phyloP scores from a whole-genome alignment of 1,140 invertebrate genomes.

The Drosophila parabipectinata region DNA sequence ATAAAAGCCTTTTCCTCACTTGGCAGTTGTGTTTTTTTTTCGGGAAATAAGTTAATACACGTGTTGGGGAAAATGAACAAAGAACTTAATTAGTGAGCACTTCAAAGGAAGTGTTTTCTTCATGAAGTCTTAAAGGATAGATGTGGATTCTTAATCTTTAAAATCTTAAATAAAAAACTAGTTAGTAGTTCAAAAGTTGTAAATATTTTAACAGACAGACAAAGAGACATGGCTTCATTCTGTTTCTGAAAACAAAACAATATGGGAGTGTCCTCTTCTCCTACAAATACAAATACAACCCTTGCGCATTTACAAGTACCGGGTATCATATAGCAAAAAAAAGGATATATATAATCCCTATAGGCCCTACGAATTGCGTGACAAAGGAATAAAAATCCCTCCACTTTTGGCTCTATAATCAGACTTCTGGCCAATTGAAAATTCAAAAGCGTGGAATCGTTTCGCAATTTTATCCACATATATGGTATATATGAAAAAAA shows the following conservation, averaged over 20 bases:
- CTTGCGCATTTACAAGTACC: neutral
- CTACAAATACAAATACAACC: no score
- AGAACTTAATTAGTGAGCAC: neutral
- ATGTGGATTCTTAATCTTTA: no score
- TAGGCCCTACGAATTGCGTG: slow-evolving; percentile 27
- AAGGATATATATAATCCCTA: slow-evolving; percentile 11
- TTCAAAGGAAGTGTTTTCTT: neutral
- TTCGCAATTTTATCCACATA: slow-evolving; percentile 17
- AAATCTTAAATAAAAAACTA: no score
- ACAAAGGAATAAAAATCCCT: slow-evolving; percentile 47
- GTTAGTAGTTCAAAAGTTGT: no score
- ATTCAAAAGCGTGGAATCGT: slow-evolving; percentile 50
- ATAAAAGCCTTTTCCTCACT: slow-evolving; percentile 44
- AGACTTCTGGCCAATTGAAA: slow-evolving; percentile 59
- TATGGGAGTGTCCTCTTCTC: no score
- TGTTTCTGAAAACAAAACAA: no score
- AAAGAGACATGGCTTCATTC: no score
- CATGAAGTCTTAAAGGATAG: no score
- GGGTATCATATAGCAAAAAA: neutral
- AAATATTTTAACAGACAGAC: no score
- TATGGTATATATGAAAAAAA: no score
- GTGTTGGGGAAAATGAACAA: neutral
- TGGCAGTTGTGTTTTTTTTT: slow-evolving; percentile 1
- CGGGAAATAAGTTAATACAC: slow-evolving; percentile 4
- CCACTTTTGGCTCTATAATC: slow-evolving; percentile 31